Evolutionary conservation across 2,113 vertebrate genomes (phyloP).

Genomic region (Morone saxatilis): DNA sequence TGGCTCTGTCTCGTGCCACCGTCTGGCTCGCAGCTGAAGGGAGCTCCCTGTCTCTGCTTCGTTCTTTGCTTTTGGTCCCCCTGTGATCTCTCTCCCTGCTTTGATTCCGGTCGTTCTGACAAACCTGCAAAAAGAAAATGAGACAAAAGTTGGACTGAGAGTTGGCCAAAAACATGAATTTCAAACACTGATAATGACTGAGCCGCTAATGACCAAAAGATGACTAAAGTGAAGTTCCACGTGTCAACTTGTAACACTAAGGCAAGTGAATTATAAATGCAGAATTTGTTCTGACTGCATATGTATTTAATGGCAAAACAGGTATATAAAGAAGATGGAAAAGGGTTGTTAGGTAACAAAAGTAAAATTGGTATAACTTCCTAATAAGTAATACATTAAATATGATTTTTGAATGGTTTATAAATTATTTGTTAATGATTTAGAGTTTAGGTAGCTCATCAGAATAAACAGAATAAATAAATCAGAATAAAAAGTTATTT

Average conservation of each 20-base stretch:
- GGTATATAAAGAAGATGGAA: not conserved
- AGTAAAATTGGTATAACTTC: not conserved
- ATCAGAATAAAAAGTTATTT: not conserved
- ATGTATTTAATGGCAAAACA: not conserved
- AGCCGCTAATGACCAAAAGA: constrained; percentile 51
- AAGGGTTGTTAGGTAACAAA: not conserved
- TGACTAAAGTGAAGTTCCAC: constrained; percentile 38
- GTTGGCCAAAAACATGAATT: constrained; percentile 31
- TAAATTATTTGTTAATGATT: not conserved
- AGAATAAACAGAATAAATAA: not conserved
- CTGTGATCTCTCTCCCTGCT: constrained; percentile 64
- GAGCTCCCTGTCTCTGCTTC: constrained; percentile 48
- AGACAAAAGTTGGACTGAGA: constrained; percentile 42
- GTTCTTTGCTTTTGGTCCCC: constrained; percentile 48
- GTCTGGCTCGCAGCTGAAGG: constrained; percentile 66
- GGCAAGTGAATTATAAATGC: constrained; percentile 1
- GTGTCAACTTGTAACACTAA: constrained; percentile 42
- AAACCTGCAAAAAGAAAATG: constrained; percentile 42
- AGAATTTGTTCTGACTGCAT: constrained; percentile 3
- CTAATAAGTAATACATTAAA: too few species aligned
- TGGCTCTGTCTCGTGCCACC: constrained; percentile 78
- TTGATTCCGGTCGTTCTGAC: constrained; percentile 63
- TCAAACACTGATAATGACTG: constrained; percentile 46
- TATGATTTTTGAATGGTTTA: not conserved
- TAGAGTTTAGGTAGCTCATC: not conserved